phyloP scores from a whole-genome alignment of 1,140 invertebrate genomes.

The Sesamia nonagrioides region DNA sequence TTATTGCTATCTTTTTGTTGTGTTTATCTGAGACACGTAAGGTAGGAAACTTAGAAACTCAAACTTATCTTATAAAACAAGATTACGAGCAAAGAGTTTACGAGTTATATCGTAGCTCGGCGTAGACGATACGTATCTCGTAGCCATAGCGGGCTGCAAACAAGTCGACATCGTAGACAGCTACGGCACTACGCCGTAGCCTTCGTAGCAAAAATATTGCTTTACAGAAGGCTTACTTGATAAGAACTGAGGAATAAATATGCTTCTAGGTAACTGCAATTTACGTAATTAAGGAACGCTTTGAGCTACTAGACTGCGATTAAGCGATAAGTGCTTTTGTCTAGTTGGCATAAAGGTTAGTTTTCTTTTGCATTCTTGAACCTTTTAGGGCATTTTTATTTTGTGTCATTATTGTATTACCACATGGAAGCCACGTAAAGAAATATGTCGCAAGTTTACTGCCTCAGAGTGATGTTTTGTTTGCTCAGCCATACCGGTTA shows the following conservation, averaged over 20 bases:
- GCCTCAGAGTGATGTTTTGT: conserved; percentile 23
- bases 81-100: conserved; percentile 17
- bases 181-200: conserved; percentile 21
- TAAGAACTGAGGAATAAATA: conserved; percentile 1
- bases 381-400: not conserved
- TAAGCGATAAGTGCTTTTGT: not conserved
- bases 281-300: not conserved
- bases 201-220: conserved; percentile 21
- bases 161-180: conserved; percentile 8
- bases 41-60: not conserved
- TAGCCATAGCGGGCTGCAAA: conserved; percentile 20
- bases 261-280: conserved; percentile 2
- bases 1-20: no score
- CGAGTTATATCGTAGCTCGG: not conserved
- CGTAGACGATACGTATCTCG: conserved; percentile 18
- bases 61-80: not conserved
- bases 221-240: conserved; percentile 11
- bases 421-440: conserved; percentile 1
- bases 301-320: not conserved
- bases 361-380: not conserved
- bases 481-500: conserved; percentile 43
- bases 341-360: not conserved
- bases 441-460: conserved; percentile 33
- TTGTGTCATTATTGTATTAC: not conserved
- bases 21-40: not conserved